Evolutionary conservation across 2,797 vertebrate species (phyloP).

Genomic region (Dicrostonyx torquatus): DNA sequence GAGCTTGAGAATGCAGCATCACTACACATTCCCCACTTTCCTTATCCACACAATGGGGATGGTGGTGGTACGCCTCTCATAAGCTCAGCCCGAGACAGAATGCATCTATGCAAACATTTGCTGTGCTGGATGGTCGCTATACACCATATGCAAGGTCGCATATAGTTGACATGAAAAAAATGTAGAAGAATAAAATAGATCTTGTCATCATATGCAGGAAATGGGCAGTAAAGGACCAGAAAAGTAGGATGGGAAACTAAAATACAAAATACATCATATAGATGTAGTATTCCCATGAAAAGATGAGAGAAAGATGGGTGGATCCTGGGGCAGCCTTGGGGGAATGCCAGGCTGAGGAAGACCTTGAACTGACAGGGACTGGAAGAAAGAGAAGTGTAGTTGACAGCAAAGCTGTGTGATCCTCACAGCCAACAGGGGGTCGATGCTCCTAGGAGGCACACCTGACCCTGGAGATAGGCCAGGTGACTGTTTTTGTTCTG

Average conservation of each 20-base stretch:
- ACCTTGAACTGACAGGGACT: background rate
- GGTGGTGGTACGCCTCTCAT: no score
- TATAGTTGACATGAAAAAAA: background rate
- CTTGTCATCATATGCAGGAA: background rate
- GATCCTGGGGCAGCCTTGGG: background rate
- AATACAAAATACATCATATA: background rate
- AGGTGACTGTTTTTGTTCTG: background rate
- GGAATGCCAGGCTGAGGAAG: background rate
- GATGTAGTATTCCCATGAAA: background rate
- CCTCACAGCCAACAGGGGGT: no score
- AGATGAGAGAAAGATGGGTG: background rate
- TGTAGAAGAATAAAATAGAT: background rate
- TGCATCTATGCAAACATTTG: background rate
- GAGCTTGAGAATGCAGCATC: background rate
- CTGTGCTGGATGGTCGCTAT: accelerated
- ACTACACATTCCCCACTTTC: background rate
- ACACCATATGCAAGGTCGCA: background rate
- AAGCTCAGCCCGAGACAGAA: background rate
- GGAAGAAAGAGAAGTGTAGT: background rate
- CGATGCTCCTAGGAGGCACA: background rate
- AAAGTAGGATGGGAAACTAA: background rate
- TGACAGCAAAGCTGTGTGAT: background rate
- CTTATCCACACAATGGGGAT: background rate
- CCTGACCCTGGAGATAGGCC: background rate
- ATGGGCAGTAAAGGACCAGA: background rate